phyloP scores from a whole-genome alignment of 2,888 invertebrate genomes.

The Octonoba sinensis region DNA sequence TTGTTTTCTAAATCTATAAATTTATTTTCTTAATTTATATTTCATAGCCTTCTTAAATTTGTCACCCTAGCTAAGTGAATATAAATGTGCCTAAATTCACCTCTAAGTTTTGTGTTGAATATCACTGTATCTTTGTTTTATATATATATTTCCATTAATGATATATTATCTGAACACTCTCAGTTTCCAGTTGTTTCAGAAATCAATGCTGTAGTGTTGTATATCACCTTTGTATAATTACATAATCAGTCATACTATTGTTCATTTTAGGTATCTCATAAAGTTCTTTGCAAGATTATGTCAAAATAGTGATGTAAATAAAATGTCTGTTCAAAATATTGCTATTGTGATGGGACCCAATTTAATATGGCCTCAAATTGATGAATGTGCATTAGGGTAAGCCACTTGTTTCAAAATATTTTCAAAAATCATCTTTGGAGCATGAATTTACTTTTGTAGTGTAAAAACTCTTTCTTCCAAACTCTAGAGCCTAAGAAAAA shows the following conservation, averaged over 20 bases:
- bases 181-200: too few relatives aligned
- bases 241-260: not conserved
- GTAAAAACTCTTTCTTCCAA: not conserved
- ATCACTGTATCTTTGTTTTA: too few relatives aligned
- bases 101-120: too few relatives aligned
- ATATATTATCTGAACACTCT: too few relatives aligned
- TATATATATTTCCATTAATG: too few relatives aligned
- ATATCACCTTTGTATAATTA: not conserved
- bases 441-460: not conserved
- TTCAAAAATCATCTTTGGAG: not conserved
- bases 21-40: too few relatives aligned
- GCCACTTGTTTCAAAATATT: slow-evolving; percentile 7
- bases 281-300: slow-evolving; percentile 90
- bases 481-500: too few relatives aligned
- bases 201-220: not conserved
- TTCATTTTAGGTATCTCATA: slow-evolving; percentile 78
- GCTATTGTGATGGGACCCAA: slow-evolving; percentile 98
- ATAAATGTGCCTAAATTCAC: too few relatives aligned
- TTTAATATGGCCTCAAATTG: slow-evolving; percentile 82
- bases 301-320: slow-evolving; percentile 87
- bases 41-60: too few relatives aligned
- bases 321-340: slow-evolving; percentile 96
- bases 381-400: slow-evolving; percentile 67
- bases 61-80: too few relatives aligned
- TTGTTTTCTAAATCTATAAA: too few relatives aligned